phyloP scores from a whole-genome alignment of 2,113 vertebrate genomes.

The Calidris pygmaea region DNA sequence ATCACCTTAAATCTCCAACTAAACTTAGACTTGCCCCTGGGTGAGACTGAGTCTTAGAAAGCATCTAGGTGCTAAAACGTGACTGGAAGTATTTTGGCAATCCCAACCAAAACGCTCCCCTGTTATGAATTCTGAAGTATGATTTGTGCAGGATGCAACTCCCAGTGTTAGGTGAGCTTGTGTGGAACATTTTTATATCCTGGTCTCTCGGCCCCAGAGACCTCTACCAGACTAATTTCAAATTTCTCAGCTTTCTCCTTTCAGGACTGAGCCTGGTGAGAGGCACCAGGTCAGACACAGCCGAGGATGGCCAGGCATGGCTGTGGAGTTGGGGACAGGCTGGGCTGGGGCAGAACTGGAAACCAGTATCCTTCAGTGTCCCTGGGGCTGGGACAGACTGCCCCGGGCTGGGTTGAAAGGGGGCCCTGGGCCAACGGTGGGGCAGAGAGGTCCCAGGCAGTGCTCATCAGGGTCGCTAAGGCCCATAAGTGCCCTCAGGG shows the following conservation, averaged over 20 bases:
- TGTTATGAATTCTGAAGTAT: not conserved
- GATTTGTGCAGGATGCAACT: not conserved
- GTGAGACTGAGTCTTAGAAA: not conserved
- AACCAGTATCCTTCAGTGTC: not conserved
- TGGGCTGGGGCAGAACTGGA: not conserved
- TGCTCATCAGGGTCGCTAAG: accelerated
- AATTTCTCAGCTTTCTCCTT: not conserved
- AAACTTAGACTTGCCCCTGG: not conserved
- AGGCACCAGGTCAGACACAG: not conserved
- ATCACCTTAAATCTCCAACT: not conserved
- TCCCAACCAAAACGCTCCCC: not conserved
- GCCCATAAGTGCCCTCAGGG: not conserved
- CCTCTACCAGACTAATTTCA: not conserved
- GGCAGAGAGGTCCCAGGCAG: not conserved
- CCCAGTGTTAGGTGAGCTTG: not conserved
- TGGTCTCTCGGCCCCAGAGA: accelerated
- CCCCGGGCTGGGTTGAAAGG: not conserved
- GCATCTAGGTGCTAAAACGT: not conserved
- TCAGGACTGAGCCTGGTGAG: not conserved
- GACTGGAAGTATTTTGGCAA: not conserved
- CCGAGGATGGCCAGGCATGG: accelerated
- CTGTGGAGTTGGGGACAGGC: not conserved
- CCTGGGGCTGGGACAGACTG: not conserved
- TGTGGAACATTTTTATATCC: not conserved
- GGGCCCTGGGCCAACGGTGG: not conserved